A percentile compares a stretch with the other conserved stretches of the same genome.
Conservation (phyloP, 2,113 vertebrate species). For the Campylorhamphus procurvoides region DNA sequence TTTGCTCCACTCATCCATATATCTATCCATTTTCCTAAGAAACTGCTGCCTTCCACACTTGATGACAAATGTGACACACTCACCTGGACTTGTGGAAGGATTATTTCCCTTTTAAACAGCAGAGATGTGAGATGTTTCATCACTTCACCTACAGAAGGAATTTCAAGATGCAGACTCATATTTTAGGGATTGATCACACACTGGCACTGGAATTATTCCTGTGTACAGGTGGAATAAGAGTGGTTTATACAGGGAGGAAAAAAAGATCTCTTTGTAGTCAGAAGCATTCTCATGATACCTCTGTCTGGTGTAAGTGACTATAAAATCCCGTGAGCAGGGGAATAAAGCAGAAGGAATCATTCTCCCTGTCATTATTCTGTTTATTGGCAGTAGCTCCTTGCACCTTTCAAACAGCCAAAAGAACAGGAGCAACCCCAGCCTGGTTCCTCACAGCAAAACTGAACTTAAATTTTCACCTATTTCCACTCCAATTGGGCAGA, state of each 20-base stretch:
- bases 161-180: background rate
- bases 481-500: constrained; percentile 12
- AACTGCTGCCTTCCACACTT: background rate
- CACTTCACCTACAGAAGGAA: background rate
- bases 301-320: background rate
- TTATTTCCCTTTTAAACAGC: background rate
- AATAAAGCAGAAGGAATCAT: background rate
- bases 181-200: background rate
- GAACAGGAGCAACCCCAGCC: background rate
- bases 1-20: background rate
- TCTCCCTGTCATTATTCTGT: background rate
- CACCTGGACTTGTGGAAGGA: background rate
- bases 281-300: background rate
- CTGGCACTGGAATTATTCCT: background rate
- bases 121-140: background rate
- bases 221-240: background rate
- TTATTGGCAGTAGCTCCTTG: background rate
- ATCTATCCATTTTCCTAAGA: background rate
- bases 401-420: background rate
- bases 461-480: constrained; percentile 16
- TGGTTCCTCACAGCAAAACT: background rate
- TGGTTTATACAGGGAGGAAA: background rate
- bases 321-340: background rate
- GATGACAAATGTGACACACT: background rate
- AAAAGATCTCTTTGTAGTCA: background rate